Evolutionary conservation across 2,888 invertebrate species (phyloP).

Genomic region (Lasioglossum malachurum): DNA sequence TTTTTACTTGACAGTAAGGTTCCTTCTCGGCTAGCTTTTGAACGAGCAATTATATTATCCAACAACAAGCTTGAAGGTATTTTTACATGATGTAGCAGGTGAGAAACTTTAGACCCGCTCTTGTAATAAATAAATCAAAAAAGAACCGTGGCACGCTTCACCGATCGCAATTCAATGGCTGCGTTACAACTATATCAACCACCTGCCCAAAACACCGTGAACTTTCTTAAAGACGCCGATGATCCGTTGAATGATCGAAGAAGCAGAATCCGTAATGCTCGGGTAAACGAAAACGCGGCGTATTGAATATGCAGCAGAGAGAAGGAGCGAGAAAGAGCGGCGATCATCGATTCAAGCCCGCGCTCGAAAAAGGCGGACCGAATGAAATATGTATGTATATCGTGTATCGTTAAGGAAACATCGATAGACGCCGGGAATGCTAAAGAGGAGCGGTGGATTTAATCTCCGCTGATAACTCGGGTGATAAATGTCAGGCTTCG

Average conservation of each 20-base stretch:
- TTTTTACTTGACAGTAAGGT: too few relatives aligned
- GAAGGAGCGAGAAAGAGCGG: not conserved
- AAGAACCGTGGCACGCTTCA: not conserved
- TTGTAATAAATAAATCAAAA: not conserved
- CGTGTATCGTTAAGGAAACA: slow-evolving; percentile 24
- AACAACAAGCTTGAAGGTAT: too few relatives aligned
- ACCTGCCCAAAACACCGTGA: not conserved
- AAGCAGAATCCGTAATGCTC: not conserved
- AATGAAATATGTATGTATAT: slow-evolving; percentile 45
- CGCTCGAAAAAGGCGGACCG: slow-evolving; percentile 27
- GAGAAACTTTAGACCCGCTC: too few relatives aligned
- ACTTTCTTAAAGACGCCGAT: not conserved
- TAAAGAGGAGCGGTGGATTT: slow-evolving; percentile 51
- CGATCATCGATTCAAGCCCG: not conserved
- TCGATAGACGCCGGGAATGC: slow-evolving; percentile 31
- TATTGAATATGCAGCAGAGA: slow-evolving; percentile 14
- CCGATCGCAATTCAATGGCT: not conserved
- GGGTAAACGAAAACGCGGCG: not conserved
- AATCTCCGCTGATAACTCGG: slow-evolving; percentile 48
- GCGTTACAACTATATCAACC: not conserved
- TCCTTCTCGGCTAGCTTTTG: too few relatives aligned
- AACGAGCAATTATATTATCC: too few relatives aligned
- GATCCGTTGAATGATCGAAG: not conserved
- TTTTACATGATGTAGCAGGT: too few relatives aligned
- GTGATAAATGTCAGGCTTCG: slow-evolving; percentile 57